phyloP scores from a whole-genome alignment of 1,140 invertebrate species.

The Octopus bimaculoides region DNA sequence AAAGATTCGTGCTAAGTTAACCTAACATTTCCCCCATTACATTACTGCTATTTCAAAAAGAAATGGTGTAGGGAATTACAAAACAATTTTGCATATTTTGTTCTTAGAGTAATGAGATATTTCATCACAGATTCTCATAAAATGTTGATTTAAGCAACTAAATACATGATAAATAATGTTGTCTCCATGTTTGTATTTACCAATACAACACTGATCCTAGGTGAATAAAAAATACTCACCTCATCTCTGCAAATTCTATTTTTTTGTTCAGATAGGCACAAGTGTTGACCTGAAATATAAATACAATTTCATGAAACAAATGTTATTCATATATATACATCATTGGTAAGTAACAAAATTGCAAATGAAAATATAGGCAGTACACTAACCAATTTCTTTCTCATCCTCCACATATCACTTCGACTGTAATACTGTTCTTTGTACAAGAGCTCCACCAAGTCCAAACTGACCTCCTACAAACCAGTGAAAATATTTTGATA shows the following conservation, averaged over 20 bases:
- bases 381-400: slow-evolving; percentile 73
- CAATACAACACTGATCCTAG: too few relatives aligned
- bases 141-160: too few relatives aligned
- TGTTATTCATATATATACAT: neutral
- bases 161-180: too few relatives aligned
- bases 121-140: too few relatives aligned
- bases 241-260: slow-evolving; percentile 78
- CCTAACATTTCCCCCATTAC: too few relatives aligned
- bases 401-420: slow-evolving; percentile 97
- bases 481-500: too few relatives aligned
- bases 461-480: slow-evolving; percentile 75
- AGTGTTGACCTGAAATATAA: slow-evolving; percentile 71
- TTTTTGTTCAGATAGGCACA: slow-evolving; percentile 96
- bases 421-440: slow-evolving; percentile 97
- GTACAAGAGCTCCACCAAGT: slow-evolving; percentile 94
- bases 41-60: too few relatives aligned
- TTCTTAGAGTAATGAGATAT: too few relatives aligned
- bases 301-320: neutral
- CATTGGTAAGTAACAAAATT: neutral
- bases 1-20: too few relatives aligned
- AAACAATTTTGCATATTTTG: too few relatives aligned
- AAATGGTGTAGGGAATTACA: too few relatives aligned
- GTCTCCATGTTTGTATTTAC: too few relatives aligned
- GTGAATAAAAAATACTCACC: slow-evolving; percentile 42
- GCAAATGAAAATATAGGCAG: neutral